phyloP scores from a whole-genome alignment of 2,888 invertebrate genomes.

The Apamea monoglypha region DNA sequence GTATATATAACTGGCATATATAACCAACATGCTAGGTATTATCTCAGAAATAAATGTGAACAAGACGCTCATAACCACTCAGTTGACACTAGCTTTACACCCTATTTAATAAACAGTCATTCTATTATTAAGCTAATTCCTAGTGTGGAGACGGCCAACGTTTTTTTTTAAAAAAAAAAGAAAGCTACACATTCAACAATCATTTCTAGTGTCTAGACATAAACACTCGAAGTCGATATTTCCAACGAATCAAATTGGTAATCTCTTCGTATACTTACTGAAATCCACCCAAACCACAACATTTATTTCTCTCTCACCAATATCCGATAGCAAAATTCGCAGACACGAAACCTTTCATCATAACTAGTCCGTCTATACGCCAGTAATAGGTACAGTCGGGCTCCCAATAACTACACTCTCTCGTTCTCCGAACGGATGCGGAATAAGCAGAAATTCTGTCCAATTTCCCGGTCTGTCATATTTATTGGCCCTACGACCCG shows the following conservation, averaged over 20 bases:
- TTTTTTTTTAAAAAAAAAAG: no score
- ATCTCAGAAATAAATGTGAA: no score
- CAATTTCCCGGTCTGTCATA: constrained; percentile 86
- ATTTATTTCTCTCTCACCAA: constrained; percentile 27
- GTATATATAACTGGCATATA: no score
- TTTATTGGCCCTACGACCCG: constrained; percentile 81
- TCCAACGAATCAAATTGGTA: not conserved
- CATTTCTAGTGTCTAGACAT: not conserved
- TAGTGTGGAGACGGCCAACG: no score
- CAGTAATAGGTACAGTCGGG: constrained; percentile 57
- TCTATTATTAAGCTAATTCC: no score
- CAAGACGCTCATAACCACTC: no score
- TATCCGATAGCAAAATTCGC: constrained; percentile 30
- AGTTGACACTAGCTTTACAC: not conserved
- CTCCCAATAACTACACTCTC: constrained; percentile 68
- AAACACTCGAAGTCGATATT: not conserved
- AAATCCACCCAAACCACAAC: not conserved
- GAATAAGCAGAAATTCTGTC: constrained; percentile 83
- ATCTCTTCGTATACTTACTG: not conserved
- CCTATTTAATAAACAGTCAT: not conserved
- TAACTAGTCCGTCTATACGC: constrained; percentile 43
- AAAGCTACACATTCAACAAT: not conserved
- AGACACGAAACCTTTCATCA: constrained; percentile 31
- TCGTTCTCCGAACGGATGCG: constrained; percentile 68
- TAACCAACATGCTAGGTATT: no score